Percentiles rank a stretch among this genome's conserved stretches.
phyloP scores from a whole-genome alignment of 2,113 vertebrate species.

The Anhinga anhinga region DNA sequence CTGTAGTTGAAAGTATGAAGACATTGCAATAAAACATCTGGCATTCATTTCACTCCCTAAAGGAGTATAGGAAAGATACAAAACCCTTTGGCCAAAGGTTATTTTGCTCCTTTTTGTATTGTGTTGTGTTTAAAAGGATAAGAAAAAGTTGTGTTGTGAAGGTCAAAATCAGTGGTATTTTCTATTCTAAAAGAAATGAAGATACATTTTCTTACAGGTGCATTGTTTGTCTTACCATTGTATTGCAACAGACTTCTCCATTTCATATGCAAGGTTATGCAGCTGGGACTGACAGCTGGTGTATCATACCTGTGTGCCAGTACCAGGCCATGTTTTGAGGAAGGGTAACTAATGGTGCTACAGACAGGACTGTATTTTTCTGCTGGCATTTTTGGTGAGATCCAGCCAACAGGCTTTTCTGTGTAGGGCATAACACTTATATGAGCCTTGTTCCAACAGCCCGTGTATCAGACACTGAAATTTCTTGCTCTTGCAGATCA shows the following conservation, averaged over 20 bases:
- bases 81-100: constrained; percentile 70
- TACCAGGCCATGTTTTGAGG: background rate
- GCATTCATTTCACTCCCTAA: constrained; percentile 69
- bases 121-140: background rate
- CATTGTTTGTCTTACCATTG: background rate
- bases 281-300: background rate
- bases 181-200: background rate
- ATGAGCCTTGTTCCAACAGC: background rate
- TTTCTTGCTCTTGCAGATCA: background rate
- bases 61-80: constrained; percentile 1
- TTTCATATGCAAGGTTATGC: rapidly evolving
- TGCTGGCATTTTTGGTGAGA: background rate
- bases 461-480: background rate
- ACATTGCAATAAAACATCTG: constrained; percentile 74
- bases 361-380: background rate
- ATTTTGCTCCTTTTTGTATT: constrained; percentile 67
- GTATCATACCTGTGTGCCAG: rapidly evolving
- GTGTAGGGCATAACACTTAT: background rate
- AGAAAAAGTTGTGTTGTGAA: background rate
- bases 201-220: background rate
- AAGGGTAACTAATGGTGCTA: rapidly evolving
- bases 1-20: constrained; percentile 43
- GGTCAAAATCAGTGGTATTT: background rate
- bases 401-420: background rate
- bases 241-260: background rate